Evolutionary conservation across 2,888 invertebrate genomes (phyloP).

Genomic region (Drosophila robusta): DNA sequence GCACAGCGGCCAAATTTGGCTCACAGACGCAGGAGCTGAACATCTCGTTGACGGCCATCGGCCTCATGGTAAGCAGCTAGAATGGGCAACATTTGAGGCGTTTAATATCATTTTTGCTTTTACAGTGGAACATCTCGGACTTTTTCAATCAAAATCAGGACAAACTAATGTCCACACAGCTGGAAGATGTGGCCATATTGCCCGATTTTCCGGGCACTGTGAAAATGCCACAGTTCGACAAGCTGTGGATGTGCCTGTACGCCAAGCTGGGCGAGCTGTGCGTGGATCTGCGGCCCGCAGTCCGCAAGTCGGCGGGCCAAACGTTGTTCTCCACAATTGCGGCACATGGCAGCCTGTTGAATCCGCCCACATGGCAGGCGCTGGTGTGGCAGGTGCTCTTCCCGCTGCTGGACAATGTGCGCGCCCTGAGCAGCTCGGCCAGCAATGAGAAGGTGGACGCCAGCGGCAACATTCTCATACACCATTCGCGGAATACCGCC

Average conservation of each 20-base stretch:
- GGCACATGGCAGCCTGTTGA: constrained; percentile 95
- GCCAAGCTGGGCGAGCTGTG: constrained; percentile 94
- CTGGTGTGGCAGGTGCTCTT: constrained; percentile 98
- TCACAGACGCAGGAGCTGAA: constrained; percentile 98
- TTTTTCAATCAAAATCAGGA: constrained; percentile 98
- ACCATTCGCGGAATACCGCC: constrained; percentile 99
- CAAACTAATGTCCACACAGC: constrained; percentile 90
- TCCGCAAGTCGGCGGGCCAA: constrained; percentile 98
- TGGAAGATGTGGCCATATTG: constrained; percentile 90
- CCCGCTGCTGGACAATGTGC: constrained; percentile 96
- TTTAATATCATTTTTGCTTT: constrained; percentile 86
- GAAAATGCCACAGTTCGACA: constrained; percentile 95
- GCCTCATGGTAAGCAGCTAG: constrained; percentile 91
- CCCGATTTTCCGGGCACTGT: constrained; percentile 94
- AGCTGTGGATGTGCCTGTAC: constrained; percentile 98
- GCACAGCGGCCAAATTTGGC: constrained; percentile 97
- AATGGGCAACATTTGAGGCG: neutral
- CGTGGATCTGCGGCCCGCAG: constrained; percentile 97
- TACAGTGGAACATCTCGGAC: constrained; percentile 99
- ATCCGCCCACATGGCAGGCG: constrained; percentile 96
- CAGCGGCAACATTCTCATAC: constrained; percentile 97
- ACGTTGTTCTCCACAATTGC: constrained; percentile 98
- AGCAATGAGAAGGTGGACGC: constrained; percentile 91
- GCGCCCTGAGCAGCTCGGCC: constrained; percentile 88
- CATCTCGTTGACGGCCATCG: constrained; percentile 98